Conservation (phyloP, 2,113 vertebrate genomes). For the Oreochromis aureus region DNA sequence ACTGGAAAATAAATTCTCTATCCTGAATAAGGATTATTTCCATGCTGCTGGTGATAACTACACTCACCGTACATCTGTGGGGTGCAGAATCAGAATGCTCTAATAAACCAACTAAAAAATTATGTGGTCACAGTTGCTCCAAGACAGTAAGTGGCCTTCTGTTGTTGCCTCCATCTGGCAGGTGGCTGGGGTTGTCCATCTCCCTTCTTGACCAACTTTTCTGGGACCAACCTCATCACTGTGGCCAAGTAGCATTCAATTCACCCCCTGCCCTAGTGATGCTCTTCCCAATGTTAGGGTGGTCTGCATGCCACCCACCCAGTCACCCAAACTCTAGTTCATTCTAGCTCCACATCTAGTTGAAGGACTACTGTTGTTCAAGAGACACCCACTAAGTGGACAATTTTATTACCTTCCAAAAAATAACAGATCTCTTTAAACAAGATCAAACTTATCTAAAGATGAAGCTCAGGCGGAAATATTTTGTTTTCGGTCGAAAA, state of each 20-base stretch:
- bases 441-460: not conserved
- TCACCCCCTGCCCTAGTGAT: not conserved
- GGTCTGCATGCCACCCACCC: not conserved
- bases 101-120: not conserved
- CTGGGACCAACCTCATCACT: not conserved
- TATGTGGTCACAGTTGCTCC: accelerated
- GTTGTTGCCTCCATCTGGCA: not conserved
- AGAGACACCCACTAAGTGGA: not conserved
- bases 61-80: not conserved
- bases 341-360: not conserved
- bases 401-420: not conserved
- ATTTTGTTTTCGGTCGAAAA: not conserved
- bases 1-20: no score
- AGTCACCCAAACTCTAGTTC: not conserved
- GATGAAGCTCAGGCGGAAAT: not conserved
- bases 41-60: not conserved
- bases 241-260: not conserved
- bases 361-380: not conserved
- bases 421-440: not conserved
- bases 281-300: not conserved
- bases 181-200: not conserved
- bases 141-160: not conserved
- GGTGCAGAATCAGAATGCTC: not conserved
- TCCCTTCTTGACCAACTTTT: not conserved
- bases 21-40: not conserved